Evolutionary conservation across 2,797 vertebrate species (phyloP), one percentile per base, ranked within the genome.

Genomic region (Pseudochirops cupreus): DNA sequence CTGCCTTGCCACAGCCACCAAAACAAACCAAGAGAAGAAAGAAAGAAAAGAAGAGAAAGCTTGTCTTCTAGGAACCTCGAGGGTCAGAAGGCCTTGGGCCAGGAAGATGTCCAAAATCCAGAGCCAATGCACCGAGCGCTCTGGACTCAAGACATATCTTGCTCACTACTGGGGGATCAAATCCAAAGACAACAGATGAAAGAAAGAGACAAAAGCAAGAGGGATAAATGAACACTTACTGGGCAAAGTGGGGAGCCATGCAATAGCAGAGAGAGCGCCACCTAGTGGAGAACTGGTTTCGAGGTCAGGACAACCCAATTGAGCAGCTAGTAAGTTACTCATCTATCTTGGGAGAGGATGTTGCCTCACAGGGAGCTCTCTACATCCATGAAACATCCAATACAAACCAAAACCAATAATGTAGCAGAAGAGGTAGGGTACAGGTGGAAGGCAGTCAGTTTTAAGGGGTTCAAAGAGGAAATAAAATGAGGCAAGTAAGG

Each of bases 21-120:
- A 58, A 56, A 31, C 39, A 33, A 18, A 13, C 10, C 10, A 10
- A 0, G 46, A 46, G 3, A 13, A n/a, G 18, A 1, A 12, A 1
- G 4, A 50, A n/a, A 94, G 59, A 29, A 16, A 87, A 28, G 74
- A 26, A 50, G 3, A 16, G 21, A 87, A 87, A 50, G 67, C 39
- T 24, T 10, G 2, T 24, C 67, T 46, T 82, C 67, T 21, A 46
- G 39, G n/a, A 82, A 82, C 2, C 67, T 82, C 7, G 0, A 7
- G 33, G 33, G 62, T 74, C 62, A 74, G 16, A 74, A 74, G 62
- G 31, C 6, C n/a, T 82, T 39, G n/a, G n/a, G n/a, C n/a, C 2
- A 24, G 18, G n/a, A 21, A 18, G 5, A 2, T 16, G 24, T 46
- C 74, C 74, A 87, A 87, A 50, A 16, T 50, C 3, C 1, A 0